Percentiles rank a stretch among this genome's conserved stretches.
These are phyloP conservation scores for Xestia ashworthii DNA, from an alignment of 2,888 invertebrate species.

Conservation along the genomic window DNA sequence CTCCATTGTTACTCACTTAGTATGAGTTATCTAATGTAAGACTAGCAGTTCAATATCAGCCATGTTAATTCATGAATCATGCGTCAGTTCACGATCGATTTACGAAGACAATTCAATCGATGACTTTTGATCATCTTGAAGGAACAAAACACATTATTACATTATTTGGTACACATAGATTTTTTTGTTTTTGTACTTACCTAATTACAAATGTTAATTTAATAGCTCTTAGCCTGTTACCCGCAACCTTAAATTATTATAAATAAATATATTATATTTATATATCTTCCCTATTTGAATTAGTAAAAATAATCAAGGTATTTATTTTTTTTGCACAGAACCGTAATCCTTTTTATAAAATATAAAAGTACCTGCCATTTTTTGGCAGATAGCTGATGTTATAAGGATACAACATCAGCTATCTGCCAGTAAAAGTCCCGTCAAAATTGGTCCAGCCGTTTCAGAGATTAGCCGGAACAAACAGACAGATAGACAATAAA, in stretches of 20 bases:
- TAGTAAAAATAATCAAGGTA: not conserved
- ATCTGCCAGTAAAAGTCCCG: not conserved
- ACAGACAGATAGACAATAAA: not conserved
- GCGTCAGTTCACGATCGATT: not conserved
- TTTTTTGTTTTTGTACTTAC: not conserved
- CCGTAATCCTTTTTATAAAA: not conserved
- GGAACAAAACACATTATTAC: too few relatives aligned
- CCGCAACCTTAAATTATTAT: not conserved
- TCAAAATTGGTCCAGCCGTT: not conserved
- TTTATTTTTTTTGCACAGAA: not conserved
- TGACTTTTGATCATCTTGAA: constrained; percentile 33
- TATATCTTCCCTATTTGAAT: not conserved
- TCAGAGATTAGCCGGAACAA: not conserved
- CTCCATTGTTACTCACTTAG: constrained; percentile 31
- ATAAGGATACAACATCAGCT: not conserved
- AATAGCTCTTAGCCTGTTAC: not conserved
- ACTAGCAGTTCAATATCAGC: constrained; percentile 21
- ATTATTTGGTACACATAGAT: constrained; percentile 19
- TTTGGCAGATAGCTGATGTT: too few relatives aligned
- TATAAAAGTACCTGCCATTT: not conserved
- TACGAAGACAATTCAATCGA: constrained; percentile 45
- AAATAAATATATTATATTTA: not conserved
- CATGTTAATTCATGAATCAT: constrained; percentile 43
- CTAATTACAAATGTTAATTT: not conserved
- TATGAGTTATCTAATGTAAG: constrained; percentile 26